A percentile compares a stretch with the other conserved stretches of the same genome.
These are phyloP conservation scores for Imbricaverruca yamaguchii DNA, from an alignment of 2,888 invertebrate species.

Conservation along the genomic window DNA sequence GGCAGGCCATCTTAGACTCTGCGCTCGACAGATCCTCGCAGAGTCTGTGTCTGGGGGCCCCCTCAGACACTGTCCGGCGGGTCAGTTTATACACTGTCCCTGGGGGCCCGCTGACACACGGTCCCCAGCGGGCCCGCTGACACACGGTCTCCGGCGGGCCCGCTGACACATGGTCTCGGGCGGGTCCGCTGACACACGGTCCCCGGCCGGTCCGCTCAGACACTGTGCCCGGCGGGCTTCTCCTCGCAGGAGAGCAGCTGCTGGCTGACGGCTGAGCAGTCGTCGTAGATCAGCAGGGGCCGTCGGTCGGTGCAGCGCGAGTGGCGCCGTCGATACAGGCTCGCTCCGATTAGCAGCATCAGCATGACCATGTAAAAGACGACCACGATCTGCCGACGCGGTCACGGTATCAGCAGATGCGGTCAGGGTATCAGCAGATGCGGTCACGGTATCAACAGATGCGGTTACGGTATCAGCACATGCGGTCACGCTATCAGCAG, in stretches of 20 bases:
- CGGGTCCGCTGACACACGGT: too few relatives aligned
- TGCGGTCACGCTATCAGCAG: slow-evolving; percentile 38
- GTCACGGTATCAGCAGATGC: too few relatives aligned
- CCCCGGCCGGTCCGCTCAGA: background rate
- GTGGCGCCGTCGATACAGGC: slow-evolving; percentile 33
- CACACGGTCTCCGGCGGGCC: too few relatives aligned
- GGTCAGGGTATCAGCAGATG: slow-evolving; percentile 37
- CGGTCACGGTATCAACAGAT: background rate
- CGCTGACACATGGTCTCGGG: too few relatives aligned
- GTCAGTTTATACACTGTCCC: too few relatives aligned
- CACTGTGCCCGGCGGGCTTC: background rate
- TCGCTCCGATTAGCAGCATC: slow-evolving; percentile 39
- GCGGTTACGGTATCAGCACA: too few relatives aligned
- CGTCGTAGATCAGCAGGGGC: background rate
- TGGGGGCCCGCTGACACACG: too few relatives aligned
- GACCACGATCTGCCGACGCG: slow-evolving; percentile 37
- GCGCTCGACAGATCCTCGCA: too few relatives aligned
- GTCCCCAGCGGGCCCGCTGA: too few relatives aligned
- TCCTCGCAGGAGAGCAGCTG: background rate
- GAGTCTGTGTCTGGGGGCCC: too few relatives aligned
- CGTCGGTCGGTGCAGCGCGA: background rate
- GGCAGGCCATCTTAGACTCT: too few relatives aligned
- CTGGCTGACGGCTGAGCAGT: background rate
- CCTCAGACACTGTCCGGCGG: too few relatives aligned
- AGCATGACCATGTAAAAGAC: slow-evolving; percentile 41